Conservation (phyloP, 2,797 vertebrate species). For the Glossophaga mutica region DNA sequence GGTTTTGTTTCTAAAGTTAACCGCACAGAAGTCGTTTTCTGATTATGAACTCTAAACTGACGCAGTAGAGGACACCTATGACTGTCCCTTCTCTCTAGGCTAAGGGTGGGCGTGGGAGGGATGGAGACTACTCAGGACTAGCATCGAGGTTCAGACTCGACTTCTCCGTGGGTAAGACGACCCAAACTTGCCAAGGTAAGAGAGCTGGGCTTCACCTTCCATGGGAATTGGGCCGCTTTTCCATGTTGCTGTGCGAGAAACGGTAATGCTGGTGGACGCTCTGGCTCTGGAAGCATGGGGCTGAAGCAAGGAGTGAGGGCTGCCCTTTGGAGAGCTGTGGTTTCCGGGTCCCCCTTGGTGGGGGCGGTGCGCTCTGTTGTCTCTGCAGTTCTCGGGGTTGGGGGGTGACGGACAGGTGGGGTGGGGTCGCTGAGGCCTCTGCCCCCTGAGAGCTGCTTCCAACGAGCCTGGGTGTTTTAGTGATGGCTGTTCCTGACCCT, state of each 20-base stretch:
- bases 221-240: not conserved
- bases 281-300: fast-evolving
- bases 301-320: not conserved
- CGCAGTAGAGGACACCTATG: too few relatives aligned
- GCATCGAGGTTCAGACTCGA: not conserved
- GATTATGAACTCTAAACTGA: not conserved
- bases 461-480: not conserved
- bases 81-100: not conserved
- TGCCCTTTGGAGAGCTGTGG: not conserved
- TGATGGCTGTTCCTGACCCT: fast-evolving
- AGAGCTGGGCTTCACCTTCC: not conserved
- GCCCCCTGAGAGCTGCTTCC: not conserved
- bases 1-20: not conserved
- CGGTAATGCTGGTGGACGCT: not conserved
- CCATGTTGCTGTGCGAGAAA: not conserved
- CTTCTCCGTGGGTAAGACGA: not conserved
- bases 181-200: not conserved
- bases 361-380: not conserved
- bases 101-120: not conserved
- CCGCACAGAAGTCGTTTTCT: not conserved
- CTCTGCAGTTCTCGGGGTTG: not conserved
- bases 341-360: not conserved
- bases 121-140: not conserved
- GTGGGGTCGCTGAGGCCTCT: not conserved
- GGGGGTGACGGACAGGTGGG: too few relatives aligned